phyloP scores from a whole-genome alignment of 2,113 vertebrate species.

The Beaufortia kweichowensis region DNA sequence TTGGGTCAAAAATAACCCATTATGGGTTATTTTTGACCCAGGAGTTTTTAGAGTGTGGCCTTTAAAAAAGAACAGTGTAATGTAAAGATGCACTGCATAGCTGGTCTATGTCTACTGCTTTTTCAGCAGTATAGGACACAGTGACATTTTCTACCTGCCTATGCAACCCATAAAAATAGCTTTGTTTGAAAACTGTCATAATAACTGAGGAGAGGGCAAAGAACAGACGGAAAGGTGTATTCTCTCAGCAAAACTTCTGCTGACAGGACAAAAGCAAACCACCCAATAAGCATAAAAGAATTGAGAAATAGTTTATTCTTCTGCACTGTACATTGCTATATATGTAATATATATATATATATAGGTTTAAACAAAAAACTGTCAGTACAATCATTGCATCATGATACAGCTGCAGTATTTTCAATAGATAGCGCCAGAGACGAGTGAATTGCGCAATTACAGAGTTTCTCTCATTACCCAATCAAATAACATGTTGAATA shows the following conservation, averaged over 20 bases:
- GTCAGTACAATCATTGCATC: not conserved
- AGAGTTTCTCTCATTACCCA: not conserved
- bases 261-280: not conserved
- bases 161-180: conserved; percentile 3
- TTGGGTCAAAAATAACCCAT: too few relatives aligned
- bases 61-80: not conserved
- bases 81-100: not conserved
- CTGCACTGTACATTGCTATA: too few relatives aligned
- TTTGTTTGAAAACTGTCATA: not conserved
- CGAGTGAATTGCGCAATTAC: not conserved
- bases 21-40: too few relatives aligned
- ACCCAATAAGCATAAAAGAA: not conserved
- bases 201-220: conserved; percentile 30
- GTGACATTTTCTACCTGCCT: not conserved
- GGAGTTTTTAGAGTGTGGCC: too few relatives aligned
- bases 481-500: not conserved
- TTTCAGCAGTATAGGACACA: conserved; percentile 51
- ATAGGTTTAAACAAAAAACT: not conserved
- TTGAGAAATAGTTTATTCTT: not conserved
- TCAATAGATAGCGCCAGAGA: not conserved
- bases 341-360: too few relatives aligned
- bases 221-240: conserved; percentile 13
- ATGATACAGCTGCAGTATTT: not conserved
- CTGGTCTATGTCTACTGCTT: conserved; percentile 37
- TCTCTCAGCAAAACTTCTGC: not conserved